Conservation (phyloP, 2,888 invertebrate genomes). For the Cantharis rustica region DNA sequence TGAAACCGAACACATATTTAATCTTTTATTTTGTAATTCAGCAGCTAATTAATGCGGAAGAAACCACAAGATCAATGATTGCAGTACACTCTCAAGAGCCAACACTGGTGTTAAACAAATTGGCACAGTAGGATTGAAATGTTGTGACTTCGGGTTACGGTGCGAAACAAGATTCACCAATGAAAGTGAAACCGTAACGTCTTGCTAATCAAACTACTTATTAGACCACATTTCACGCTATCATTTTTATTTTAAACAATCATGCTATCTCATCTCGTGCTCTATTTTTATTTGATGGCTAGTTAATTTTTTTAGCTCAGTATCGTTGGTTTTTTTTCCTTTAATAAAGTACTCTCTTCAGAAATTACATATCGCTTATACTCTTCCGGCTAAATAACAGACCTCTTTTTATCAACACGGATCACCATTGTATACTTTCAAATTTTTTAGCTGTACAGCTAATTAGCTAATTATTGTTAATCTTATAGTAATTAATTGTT, state of each 20-base stretch:
- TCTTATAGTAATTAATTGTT: no score
- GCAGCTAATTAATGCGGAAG: neutral
- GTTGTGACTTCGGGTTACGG: conserved; percentile 33
- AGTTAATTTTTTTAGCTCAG: neutral
- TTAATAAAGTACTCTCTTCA: neutral
- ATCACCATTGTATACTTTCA: neutral
- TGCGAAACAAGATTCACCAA: conserved; percentile 42
- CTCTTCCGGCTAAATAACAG: no score
- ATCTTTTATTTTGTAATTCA: conserved; percentile 3
- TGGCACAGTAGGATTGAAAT: conserved; percentile 26
- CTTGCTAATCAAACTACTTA: conserved; percentile 13
- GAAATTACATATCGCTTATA: neutral
- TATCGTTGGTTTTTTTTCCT: neutral
- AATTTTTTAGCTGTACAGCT: no score
- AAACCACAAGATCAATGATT: neutral
- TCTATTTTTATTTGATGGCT: conserved; percentile 1
- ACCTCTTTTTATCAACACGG: neutral
- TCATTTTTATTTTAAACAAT: neutral
- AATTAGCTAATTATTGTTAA: no score
- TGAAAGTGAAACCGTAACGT: conserved; percentile 45
- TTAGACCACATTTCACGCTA: conserved; percentile 9
- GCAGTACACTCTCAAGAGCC: conserved; percentile 8
- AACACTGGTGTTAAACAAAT: conserved; percentile 20
- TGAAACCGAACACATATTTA: neutral
- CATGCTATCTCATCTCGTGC: neutral